These are phyloP conservation scores for Diadophis punctatus DNA, from an alignment of 2,113 vertebrate species.

Conservation along the genomic window DNA sequence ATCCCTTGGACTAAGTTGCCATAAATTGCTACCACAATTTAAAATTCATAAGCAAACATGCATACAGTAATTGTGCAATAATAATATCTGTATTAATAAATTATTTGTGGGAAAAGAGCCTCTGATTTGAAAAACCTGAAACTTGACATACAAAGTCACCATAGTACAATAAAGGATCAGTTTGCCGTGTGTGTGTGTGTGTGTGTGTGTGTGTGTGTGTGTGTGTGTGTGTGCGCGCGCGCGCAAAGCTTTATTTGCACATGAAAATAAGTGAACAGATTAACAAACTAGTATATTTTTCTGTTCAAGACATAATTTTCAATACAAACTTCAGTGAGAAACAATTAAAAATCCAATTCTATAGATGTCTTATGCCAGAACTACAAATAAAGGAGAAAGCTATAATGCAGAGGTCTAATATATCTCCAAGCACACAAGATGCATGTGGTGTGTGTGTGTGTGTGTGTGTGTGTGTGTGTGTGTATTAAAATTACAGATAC, in stretches of 20 bases:
- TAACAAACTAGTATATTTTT: not conserved
- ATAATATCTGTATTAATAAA: constrained; percentile 33
- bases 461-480: not conserved
- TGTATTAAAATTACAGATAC: not conserved
- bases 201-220: not conserved
- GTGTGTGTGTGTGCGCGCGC: too few species aligned
- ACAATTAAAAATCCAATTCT: not conserved
- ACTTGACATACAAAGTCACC: constrained; percentile 27
- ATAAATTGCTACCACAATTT: not conserved
- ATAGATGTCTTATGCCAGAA: not conserved
- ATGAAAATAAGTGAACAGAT: not conserved
- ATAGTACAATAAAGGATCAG: not conserved
- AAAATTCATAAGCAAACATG: constrained; percentile 30
- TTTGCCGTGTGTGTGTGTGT: constrained; percentile 6
- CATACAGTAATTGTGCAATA: constrained; percentile 20
- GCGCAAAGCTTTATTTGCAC: not conserved
- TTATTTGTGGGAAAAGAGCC: not conserved
- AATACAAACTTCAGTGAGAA: not conserved
- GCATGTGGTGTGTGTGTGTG: not conserved
- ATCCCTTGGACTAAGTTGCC: not conserved
- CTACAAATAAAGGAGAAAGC: not conserved
- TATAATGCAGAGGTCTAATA: not conserved
- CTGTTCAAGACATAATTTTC: not conserved
- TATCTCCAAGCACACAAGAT: not conserved
- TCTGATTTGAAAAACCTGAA: constrained; percentile 18